Evolutionary conservation across 2,113 vertebrate species (phyloP).

Genomic region (Morone saxatilis): DNA sequence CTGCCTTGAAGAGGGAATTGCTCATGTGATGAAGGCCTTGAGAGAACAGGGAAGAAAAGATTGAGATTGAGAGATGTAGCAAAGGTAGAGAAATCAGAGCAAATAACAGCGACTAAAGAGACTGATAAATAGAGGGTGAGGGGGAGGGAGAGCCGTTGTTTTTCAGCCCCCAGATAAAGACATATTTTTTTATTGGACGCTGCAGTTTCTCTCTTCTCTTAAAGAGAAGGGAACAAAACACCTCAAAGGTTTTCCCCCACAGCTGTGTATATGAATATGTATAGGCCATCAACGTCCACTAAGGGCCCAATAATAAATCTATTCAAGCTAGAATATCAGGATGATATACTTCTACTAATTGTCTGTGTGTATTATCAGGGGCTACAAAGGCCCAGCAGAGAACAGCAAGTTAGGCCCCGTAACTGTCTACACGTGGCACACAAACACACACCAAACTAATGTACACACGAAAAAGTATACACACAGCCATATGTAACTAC

Average conservation of each 20-base stretch:
- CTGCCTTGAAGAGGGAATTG: slow-evolving; percentile 95
- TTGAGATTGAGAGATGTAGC: slow-evolving; percentile 36
- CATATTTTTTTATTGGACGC: slow-evolving; percentile 31
- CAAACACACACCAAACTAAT: slow-evolving; percentile 21
- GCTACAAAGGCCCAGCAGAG: slow-evolving; percentile 46
- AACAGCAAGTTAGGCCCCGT: slow-evolving; percentile 21
- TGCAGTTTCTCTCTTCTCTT: slow-evolving; percentile 41
- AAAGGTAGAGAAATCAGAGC: slow-evolving; percentile 53
- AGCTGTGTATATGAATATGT: slow-evolving; percentile 75
- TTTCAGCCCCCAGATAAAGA: slow-evolving; percentile 25
- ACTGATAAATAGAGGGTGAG: slow-evolving; percentile 37
- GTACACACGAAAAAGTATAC: neutral
- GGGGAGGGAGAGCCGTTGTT: slow-evolving; percentile 11
- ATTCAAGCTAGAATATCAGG: slow-evolving; percentile 59
- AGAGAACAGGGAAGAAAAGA: slow-evolving; percentile 81
- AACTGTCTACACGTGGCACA: slow-evolving; percentile 36
- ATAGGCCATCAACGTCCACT: slow-evolving; percentile 69
- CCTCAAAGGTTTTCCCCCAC: slow-evolving; percentile 57
- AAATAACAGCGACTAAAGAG: slow-evolving; percentile 45
- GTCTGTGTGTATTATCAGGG: slow-evolving; percentile 73
- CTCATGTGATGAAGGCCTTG: slow-evolving; percentile 86
- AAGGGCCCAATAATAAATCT: slow-evolving; percentile 78
- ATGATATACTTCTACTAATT: slow-evolving; percentile 71
- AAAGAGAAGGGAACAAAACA: slow-evolving; percentile 54
- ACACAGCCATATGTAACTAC: slow-evolving; percentile 14